Conservation (phyloP, 30 jellyfish, hydroid and myxozoan genomes). For the Chrysaora quinquecirrha region DNA sequence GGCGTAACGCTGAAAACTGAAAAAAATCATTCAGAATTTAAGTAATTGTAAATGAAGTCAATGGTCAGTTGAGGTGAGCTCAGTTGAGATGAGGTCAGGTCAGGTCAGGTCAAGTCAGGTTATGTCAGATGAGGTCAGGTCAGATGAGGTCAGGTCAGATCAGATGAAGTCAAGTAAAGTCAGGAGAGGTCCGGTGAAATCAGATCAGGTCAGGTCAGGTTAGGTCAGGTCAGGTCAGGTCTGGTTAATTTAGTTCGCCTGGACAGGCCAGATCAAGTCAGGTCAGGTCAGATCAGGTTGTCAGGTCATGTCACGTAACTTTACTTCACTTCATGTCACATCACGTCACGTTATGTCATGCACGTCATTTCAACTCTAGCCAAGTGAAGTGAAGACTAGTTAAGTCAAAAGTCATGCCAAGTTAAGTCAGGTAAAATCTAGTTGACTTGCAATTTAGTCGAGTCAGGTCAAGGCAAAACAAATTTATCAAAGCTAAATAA, state of each 20-base stretch:
- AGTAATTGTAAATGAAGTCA: too few species aligned
- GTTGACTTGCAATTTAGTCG: too few species aligned
- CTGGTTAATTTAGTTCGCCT: not conserved
- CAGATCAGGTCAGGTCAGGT: not conserved
- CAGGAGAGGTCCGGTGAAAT: not conserved
- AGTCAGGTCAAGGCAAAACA: too few species aligned
- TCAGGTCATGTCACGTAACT: too few species aligned
- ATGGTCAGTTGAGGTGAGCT: not conserved
- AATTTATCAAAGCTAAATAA: too few species aligned
- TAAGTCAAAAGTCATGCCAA: too few species aligned
- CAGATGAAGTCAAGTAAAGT: not conserved
- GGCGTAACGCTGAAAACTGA: not conserved
- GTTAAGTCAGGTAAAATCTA: too few species aligned
- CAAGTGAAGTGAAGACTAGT: too few species aligned
- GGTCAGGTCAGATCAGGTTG: constrained; percentile 21
- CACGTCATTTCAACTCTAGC: too few species aligned
- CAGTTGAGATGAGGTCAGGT: not conserved
- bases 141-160: not conserved
- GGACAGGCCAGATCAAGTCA: not conserved
- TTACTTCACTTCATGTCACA: too few species aligned
- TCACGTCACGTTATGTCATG: too few species aligned
- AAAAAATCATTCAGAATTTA: too few species aligned
- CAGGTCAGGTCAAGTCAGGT: not conserved
- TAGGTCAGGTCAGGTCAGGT: not conserved
- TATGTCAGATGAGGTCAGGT: not conserved